Evolutionary conservation across 1,140 invertebrate genomes (phyloP), one percentile per base, ranked within the genome.

Genomic region (Cyrtorhinus lividipennis): DNA sequence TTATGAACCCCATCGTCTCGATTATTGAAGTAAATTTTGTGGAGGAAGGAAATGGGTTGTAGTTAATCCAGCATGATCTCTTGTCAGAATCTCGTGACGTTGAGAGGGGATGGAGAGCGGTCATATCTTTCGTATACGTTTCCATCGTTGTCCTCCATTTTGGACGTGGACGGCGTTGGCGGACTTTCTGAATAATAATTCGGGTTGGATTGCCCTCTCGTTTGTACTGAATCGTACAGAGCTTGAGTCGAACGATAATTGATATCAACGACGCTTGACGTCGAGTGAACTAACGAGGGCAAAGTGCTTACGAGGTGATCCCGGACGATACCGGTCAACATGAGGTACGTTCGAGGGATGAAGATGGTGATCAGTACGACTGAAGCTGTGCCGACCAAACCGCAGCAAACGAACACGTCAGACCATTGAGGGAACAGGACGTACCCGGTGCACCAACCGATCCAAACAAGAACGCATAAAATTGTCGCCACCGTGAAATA

Each of bases 271-370:
- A 71, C 46, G 64, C 65, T 69, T 0, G 64, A 65, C 5, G 65
- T 59, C 22, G 63, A 64, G 48, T 69, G 66, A 10, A 46, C 67
- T n/a, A 67, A 62, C 26, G 68, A 66, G 2, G 69, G 71, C 10
- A 71, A 58, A 1, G 67, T 66, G 26, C 65, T 68, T 22, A 65
- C 70, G 18, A 69, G 66, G 58, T 74, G 76, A 2, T 74, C 72
- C 0, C 71, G 68, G 10, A 72, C 68, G 0, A 73, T 64, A 27
- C 74, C 72, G 0, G 71, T 74, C 0, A 78, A 70, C 73, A 83
- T 81, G 62, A 78, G 76, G 66, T 81, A 81, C 0, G 81, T 76
- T 62, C 79, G 75, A 2, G 81, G 81, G 61, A 81, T 74, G 27
- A 81, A 78, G 0, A 83, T 72, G 2, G 77, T 74, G 1, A 79